Conservation (phyloP, 2,888 invertebrate species). For the Amphipyra tragopoginis region DNA sequence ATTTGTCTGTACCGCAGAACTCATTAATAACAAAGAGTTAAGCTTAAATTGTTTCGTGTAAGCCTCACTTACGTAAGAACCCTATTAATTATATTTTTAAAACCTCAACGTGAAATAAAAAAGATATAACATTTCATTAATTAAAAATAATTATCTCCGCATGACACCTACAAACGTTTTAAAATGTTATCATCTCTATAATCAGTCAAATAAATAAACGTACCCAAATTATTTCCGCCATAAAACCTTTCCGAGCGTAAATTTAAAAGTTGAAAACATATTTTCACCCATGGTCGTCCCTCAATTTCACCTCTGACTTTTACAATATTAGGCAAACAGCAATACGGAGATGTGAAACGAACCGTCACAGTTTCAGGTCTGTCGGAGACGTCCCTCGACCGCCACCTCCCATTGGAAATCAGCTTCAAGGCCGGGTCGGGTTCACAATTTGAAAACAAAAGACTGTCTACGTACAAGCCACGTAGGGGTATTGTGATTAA, state of each 20-base stretch:
- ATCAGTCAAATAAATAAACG: slow-evolving; percentile 28
- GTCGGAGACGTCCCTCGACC: slow-evolving; percentile 76
- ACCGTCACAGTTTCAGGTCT: slow-evolving; percentile 85
- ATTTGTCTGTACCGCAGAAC: slow-evolving; percentile 53
- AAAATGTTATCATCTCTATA: slow-evolving; percentile 8
- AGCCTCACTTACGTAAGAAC: slow-evolving; percentile 4
- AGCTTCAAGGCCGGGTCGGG: slow-evolving; percentile 71
- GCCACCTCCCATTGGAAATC: slow-evolving; percentile 81
- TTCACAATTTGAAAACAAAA: slow-evolving; percentile 71
- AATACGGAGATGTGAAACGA: slow-evolving; percentile 80
- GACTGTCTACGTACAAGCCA: slow-evolving; percentile 62
- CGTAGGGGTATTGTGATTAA: slow-evolving; percentile 85
- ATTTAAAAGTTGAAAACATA: slow-evolving; percentile 41
- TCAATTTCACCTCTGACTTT: slow-evolving; percentile 80
- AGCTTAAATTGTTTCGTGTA: slow-evolving; percentile 24
- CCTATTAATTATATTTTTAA: slow-evolving; percentile 4
- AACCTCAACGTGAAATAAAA: slow-evolving; percentile 3
- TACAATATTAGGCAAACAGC: slow-evolving; percentile 80
- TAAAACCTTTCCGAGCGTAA: slow-evolving; percentile 34
- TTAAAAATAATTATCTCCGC: background rate
- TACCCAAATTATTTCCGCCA: slow-evolving; percentile 25
- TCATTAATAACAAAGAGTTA: slow-evolving; percentile 59
- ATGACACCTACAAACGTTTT: background rate
- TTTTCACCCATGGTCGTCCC: slow-evolving; percentile 52
- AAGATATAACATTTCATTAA: slow-evolving; percentile 3